phyloP scores from a whole-genome alignment of 1,140 invertebrate genomes.

The Drosophila sp. region DNA sequence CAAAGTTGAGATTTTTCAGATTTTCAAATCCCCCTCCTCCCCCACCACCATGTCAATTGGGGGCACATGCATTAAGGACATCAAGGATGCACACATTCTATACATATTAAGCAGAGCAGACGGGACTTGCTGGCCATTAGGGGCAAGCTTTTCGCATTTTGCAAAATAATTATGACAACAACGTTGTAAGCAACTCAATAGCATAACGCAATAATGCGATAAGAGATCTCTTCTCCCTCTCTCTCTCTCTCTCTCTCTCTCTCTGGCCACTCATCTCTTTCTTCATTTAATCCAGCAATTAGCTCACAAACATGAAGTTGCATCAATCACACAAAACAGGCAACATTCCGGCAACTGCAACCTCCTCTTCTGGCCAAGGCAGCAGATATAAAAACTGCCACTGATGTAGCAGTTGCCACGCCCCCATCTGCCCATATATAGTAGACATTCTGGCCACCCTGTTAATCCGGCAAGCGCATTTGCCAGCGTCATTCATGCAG shows the following conservation, averaged over 20 bases:
- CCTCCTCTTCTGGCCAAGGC: slow-evolving; percentile 4
- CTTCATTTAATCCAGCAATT: slow-evolving; percentile 52
- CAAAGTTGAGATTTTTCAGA: slow-evolving; percentile 68
- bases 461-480: slow-evolving; percentile 71
- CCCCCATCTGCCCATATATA: not conserved
- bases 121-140: slow-evolving; percentile 7
- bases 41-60: not conserved
- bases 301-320: slow-evolving; percentile 69
- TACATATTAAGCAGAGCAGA: too few relatives aligned
- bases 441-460: slow-evolving; percentile 33
- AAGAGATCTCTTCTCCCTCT: slow-evolving; percentile 6
- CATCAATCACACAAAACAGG: slow-evolving; percentile 62
- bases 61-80: slow-evolving; percentile 10
- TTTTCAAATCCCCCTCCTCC: too few relatives aligned
- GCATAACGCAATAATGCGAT: slow-evolving; percentile 18
- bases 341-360: slow-evolving; percentile 17
- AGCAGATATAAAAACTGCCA: slow-evolving; percentile 34
- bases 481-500: slow-evolving; percentile 74
- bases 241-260: not conserved
- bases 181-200: slow-evolving; percentile 19
- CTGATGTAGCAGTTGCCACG: slow-evolving; percentile 35
- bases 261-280: not conserved
- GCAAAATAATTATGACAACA: slow-evolving; percentile 17
- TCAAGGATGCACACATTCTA: not conserved
- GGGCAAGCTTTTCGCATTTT: slow-evolving; percentile 2